Evolutionary conservation across 2,888 invertebrate species (phyloP).

Genomic region (Mesochorus sp.): DNA sequence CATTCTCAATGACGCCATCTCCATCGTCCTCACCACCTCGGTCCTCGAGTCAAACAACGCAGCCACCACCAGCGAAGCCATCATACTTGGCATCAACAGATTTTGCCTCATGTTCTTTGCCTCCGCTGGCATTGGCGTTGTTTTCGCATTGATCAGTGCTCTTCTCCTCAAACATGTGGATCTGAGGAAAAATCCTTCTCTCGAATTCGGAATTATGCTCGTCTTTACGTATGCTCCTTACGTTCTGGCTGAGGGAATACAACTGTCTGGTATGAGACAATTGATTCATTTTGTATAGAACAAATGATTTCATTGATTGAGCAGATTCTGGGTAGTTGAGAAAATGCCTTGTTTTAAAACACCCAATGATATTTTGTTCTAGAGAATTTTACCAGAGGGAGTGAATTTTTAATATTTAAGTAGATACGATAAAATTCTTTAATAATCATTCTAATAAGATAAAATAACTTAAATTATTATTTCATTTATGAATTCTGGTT

Average conservation of each 20-base stretch:
- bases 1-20: slow-evolving; percentile 98
- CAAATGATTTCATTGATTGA: no score
- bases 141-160: slow-evolving; percentile 96
- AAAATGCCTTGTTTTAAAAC: no score
- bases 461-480: no score
- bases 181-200: slow-evolving; percentile 97
- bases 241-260: slow-evolving; percentile 97
- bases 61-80: slow-evolving; percentile 90
- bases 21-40: slow-evolving; percentile 97
- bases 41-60: slow-evolving; percentile 89
- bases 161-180: slow-evolving; percentile 97
- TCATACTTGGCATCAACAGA: slow-evolving; percentile 92
- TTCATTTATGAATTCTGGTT: no score
- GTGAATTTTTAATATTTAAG: not conserved
- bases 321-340: no score
- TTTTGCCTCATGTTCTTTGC: slow-evolving; percentile 99
- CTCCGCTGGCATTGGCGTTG: slow-evolving; percentile 97
- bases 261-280: slow-evolving; percentile 89
- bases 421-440: not conserved
- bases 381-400: not conserved
- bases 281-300: not conserved
- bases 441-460: not conserved
- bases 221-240: slow-evolving; percentile 99
- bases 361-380: no score
- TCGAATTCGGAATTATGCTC: slow-evolving; percentile 99